Evolutionary conservation across 2,888 invertebrate genomes (phyloP), one percentile per base, ranked within the genome.

Genomic region (Dorcus parallelipipedus): DNA sequence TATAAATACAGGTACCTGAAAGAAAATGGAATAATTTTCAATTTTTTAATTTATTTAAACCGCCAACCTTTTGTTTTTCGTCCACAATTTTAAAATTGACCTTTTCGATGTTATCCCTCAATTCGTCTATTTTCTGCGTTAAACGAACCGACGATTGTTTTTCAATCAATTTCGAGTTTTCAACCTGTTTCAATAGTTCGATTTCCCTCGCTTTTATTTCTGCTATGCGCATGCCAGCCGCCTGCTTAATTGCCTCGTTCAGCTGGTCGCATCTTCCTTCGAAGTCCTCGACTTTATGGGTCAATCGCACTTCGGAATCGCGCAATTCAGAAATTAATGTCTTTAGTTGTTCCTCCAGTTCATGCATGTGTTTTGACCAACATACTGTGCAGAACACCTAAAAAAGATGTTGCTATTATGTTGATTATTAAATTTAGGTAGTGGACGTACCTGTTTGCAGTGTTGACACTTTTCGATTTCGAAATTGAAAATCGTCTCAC

Each of bases 301-400:
- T 76, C 38, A 87, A 78, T 59, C 82, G 78, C 59, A 70, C 76
- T 10, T 80, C 71, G 0, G 83, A 84, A 1, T 82, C 80, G 54
- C 82, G 80, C 8, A 87, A 74, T 69, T 86, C 84, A 65, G 82
- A 81, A 40, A 80, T 66, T 52, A 87, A 81, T n/a, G 80, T 77
- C 17, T 74, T 73, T 17, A 87, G 76, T 71, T 85, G 84, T 20
- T 80, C 79, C 65, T 82, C 79, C 73, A 87, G 78, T 59, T 86
- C 85, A 20, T 80, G 79, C 57, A 85, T 75, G 69, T 87, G 87
- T 41, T 80, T 80, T 4, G 80, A 75, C 84, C 85, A 86, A 71
- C 87, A 87, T 6, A 83, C 75, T 9, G 77, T 75, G 70, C 87
- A 87, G 69, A 85, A 86, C 63, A 80, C 80, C 86, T 86, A 71